These are phyloP conservation scores for Palloptera scutellata DNA, from an alignment of 2,888 invertebrate species.

Conservation along the genomic window DNA sequence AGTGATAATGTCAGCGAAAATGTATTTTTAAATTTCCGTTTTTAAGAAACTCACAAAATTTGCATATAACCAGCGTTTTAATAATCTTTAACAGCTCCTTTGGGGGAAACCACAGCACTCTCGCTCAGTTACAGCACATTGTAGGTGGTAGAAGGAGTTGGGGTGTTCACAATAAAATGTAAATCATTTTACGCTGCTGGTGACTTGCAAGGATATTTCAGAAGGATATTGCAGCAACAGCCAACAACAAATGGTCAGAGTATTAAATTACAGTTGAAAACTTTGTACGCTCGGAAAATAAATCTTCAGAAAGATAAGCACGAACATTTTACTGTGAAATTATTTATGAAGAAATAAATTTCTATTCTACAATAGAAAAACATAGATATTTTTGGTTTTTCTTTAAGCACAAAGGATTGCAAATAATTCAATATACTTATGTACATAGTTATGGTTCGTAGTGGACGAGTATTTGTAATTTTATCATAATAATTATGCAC, in stretches of 20 bases:
- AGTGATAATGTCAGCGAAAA: slow-evolving; percentile 41
- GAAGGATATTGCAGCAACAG: no score
- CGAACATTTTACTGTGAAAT: not conserved
- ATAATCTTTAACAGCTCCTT: slow-evolving; percentile 39
- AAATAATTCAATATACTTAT: no score
- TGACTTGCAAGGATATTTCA: not conserved
- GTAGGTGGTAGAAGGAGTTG: slow-evolving; percentile 1
- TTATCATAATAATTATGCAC: not conserved
- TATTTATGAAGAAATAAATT: not conserved
- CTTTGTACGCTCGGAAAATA: not conserved
- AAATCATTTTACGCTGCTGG: slow-evolving; percentile 30
- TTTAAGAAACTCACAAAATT: slow-evolving; percentile 26
- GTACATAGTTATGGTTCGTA: no score
- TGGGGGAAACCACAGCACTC: slow-evolving; percentile 21
- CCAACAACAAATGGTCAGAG: slow-evolving; percentile 28
- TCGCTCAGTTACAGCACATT: not conserved
- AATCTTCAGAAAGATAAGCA: slow-evolving; percentile 2
- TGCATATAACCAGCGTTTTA: slow-evolving; percentile 39
- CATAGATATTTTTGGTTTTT: slow-evolving; percentile 10
- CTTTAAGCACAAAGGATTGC: not conserved
- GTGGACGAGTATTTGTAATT: not conserved
- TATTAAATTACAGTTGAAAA: slow-evolving; percentile 30
- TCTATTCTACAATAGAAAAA: not conserved
- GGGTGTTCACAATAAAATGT: slow-evolving; percentile 28
- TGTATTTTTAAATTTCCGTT: slow-evolving; percentile 40